These are phyloP conservation scores for Hirtodrosophila alboralis DNA, from an alignment of 2,888 invertebrate genomes.

Conservation along the genomic window DNA sequence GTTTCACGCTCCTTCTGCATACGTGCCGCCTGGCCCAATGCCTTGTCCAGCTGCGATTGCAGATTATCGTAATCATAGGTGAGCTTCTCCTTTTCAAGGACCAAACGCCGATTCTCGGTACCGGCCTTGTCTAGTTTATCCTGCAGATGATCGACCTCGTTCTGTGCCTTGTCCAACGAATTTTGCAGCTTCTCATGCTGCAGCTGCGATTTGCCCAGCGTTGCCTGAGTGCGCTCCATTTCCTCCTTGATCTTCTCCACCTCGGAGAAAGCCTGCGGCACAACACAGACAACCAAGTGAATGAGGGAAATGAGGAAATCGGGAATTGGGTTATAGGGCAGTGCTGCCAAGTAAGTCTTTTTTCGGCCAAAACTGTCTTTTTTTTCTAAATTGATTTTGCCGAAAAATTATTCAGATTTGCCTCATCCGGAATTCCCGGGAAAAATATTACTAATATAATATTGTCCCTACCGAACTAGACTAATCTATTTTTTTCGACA, in stretches of 20 bases:
- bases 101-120: conserved; percentile 90
- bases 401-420: too few relatives aligned
- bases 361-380: too few relatives aligned
- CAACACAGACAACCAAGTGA: conserved; percentile 2
- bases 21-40: conserved; percentile 92
- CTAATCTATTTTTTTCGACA: too few relatives aligned
- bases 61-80: conserved; percentile 95
- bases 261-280: conserved; percentile 88
- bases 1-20: conserved; percentile 96
- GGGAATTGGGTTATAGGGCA: conserved; percentile 4
- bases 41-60: conserved; percentile 95
- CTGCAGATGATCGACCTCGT: conserved; percentile 94
- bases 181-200: conserved; percentile 96
- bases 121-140: conserved; percentile 93
- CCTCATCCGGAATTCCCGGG: too few relatives aligned
- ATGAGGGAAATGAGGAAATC: conserved; percentile 9
- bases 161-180: conserved; percentile 94
- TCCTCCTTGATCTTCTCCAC: conserved; percentile 94
- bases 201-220: conserved; percentile 94
- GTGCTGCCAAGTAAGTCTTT: too few relatives aligned
- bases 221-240: conserved; percentile 94
- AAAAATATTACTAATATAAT: too few relatives aligned
- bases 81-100: conserved; percentile 94
- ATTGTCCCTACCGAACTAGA: too few relatives aligned
- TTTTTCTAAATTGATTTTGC: too few relatives aligned